Evolutionary conservation across 1,140 invertebrate species (phyloP), one percentile per base, ranked within the genome.

Genomic region (Dreissena polymorpha): DNA sequence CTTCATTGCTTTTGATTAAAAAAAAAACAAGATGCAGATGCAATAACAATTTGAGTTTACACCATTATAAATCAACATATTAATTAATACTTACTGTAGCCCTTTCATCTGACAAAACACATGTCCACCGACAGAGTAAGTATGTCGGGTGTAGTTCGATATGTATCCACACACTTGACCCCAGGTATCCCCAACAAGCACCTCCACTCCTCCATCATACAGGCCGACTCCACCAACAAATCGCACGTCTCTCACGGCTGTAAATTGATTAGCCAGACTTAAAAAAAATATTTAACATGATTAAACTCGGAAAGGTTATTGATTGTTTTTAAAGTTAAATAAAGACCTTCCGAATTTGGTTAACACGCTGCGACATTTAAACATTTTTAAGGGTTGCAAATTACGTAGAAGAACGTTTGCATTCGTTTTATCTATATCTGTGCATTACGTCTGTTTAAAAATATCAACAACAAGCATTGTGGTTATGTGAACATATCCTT

Each of bases 181-280:
- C 57, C 57, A 60, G 16, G 57, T 60, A 60, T 60, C 57, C 16
- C 57, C 57, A 23, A 60, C 57, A 60, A 60, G 57, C 57, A 60
- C 57, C 21, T 60, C 16, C 16, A 60, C 57, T n/a, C 16, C 21
- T n/a, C 57, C 57, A 23, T 60, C 57, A 60, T 60, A 60, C 16
- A 60, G 57, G 16, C 57, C 57, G 57, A 60, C 57, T n/a, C 57
- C 57, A 23, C 21, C 57, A 60, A 60, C 57, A 6, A 6, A 23
- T n/a, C 57, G 57, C 2, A 60, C 57, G 57, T 23, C 21, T 60
- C 16, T 60, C 6, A 60, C 21, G 21, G 16, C 57, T 60, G 57
- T n/a, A 60, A 60, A 60, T 60, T 60, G 57, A 60, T 23, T 6
- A 60, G 21, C 16, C 21, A 60, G 3, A 3, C 21, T 60, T 60